Conservation (phyloP, 2,797 vertebrate genomes). For the Macropus fuliginosus region DNA sequence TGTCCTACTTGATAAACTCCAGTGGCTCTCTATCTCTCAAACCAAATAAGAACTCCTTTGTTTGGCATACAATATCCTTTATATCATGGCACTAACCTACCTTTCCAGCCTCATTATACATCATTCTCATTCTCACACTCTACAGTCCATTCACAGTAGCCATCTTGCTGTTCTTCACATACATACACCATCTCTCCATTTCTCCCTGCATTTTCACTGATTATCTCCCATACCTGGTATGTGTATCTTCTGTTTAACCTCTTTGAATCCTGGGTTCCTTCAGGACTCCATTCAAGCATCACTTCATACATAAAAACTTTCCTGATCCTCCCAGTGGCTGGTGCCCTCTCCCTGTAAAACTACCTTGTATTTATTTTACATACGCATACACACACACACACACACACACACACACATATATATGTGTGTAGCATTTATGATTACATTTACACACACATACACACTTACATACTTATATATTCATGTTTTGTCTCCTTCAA, state of each 20-base stretch:
- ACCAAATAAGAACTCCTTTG: neutral
- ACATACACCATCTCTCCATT: neutral
- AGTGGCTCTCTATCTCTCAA: neutral
- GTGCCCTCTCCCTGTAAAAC: neutral
- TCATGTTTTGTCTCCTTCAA: neutral
- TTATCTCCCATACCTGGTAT: neutral
- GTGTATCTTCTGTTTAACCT: neutral
- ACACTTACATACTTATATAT: neutral
- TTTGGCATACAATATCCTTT: neutral
- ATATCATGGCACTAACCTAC: neutral
- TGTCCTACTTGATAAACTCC: neutral
- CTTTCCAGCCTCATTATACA: neutral
- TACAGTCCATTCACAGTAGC: neutral
- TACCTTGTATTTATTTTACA: neutral
- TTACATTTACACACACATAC: neutral
- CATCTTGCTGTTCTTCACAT: neutral
- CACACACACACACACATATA: too few species aligned
- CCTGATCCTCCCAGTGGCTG: neutral
- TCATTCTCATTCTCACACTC: neutral
- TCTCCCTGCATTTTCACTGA: neutral
- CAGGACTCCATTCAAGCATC: neutral
- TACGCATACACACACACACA: neutral
- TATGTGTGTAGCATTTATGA: neutral
- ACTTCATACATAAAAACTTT: neutral
- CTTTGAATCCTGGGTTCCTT: neutral